Base-by-base conservation (phyloP, 1,140 invertebrate genomes). In the Dufourea novaeangliae region DNA sequence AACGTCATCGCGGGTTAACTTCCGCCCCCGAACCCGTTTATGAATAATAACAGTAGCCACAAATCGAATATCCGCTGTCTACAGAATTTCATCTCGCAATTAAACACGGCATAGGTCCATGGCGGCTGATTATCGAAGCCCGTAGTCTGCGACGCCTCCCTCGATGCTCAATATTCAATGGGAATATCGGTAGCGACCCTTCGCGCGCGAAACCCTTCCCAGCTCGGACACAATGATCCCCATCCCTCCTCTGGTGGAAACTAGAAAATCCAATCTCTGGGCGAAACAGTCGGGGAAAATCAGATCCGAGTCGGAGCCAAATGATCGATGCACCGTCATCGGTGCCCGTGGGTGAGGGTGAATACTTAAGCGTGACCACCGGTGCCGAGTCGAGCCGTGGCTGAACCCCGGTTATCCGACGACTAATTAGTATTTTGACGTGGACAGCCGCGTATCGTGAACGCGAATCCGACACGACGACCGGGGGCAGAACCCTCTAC, bases 351-450 rank as follows among this genome's bases (percentile, higher is more conserved):
- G 41, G 41, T 5, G 39, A 34, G 41, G 56, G 50, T 69, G 66
- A 70, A 77, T 70, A 71, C 54, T 77, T 71, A 34, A 59, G 22
- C 57, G 67, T 8, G 56, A 44, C 44, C 75, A 50, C 20, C 62
- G 37, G 57, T n/a, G 12, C 22, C n/a, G 44, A 17, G 4, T 46
- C 14, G 41, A 44, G 52, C 25, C 22, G 6, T 11, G n/a, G 17
- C 10, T 8, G 54, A 27, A 29, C 22, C 69, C 46, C 61, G 50
- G 32, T 50, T 32, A 54, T 52, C 50, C 32, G 11, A 69, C 50
- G 63, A 57, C 78, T 84, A 84, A 84, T 84, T 84, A 84, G 78
- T 84, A 80, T 83, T 84, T 84, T 71, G 73, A 84, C 78, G 68
- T 73, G 54, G 56, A 80, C 52, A 25, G 5, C 25, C 63, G 34